These are phyloP conservation scores for Volucella zonaria DNA, from an alignment of 2,888 invertebrate genomes.

Conservation along the genomic window DNA sequence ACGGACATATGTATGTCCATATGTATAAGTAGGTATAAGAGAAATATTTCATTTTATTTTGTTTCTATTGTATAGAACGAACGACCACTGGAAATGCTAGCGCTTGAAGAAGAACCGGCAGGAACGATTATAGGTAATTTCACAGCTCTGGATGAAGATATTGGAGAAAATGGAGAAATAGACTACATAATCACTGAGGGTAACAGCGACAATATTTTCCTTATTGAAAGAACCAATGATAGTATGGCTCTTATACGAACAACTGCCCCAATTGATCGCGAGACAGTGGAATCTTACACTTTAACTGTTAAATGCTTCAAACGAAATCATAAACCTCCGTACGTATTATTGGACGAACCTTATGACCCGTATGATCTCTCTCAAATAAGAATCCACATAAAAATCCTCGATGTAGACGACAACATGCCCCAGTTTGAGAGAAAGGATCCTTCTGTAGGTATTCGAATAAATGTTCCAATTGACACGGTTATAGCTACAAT, in stretches of 20 bases:
- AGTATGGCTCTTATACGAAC: slow-evolving; percentile 86
- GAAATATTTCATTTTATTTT: slow-evolving; percentile 7
- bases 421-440: slow-evolving; percentile 87
- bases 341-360: slow-evolving; percentile 77
- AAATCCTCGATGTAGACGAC: slow-evolving; percentile 88
- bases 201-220: slow-evolving; percentile 87
- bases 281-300: slow-evolving; percentile 84
- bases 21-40: background rate
- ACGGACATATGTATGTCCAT: no score
- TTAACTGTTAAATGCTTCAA: slow-evolving; percentile 89
- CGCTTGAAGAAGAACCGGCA: slow-evolving; percentile 87
- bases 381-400: slow-evolving; percentile 86
- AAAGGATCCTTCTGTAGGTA: slow-evolving; percentile 87
- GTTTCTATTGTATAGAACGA: slow-evolving; percentile 84
- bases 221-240: slow-evolving; percentile 85
- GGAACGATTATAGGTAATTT: slow-evolving; percentile 88
- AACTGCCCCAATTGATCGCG: slow-evolving; percentile 87
- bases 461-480: slow-evolving; percentile 89
- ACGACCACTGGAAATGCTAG: slow-evolving; percentile 85
- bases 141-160: slow-evolving; percentile 89
- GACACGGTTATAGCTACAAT: slow-evolving; percentile 88
- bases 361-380: slow-evolving; percentile 88
- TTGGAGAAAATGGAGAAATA: slow-evolving; percentile 89
- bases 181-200: slow-evolving; percentile 90
- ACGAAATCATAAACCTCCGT: slow-evolving; percentile 83